Evolutionary conservation across 2,797 vertebrate species (phyloP).

Genomic region (Enteromius mattozi): DNA sequence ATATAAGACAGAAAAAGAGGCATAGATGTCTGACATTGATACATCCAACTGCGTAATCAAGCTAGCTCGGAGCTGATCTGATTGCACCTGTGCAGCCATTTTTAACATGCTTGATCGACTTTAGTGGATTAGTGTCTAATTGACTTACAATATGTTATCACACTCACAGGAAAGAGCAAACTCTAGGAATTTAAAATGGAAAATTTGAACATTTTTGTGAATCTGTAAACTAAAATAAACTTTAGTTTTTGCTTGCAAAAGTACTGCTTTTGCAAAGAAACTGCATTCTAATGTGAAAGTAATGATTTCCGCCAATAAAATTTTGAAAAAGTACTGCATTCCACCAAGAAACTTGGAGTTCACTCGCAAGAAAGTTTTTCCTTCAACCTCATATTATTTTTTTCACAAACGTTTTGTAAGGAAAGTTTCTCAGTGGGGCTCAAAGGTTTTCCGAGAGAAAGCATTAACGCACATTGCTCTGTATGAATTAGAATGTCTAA

Average conservation of each 20-base stretch:
- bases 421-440: not conserved
- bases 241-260: not conserved
- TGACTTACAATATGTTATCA: constrained; percentile 51
- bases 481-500: not conserved
- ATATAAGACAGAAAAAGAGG: constrained; percentile 35
- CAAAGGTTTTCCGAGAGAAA: not conserved
- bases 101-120: constrained; percentile 57
- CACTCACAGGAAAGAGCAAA: constrained; percentile 14
- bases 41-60: constrained; percentile 50
- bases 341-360: not conserved
- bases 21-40: constrained; percentile 46
- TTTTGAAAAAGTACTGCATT: not conserved
- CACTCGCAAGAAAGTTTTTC: not conserved
- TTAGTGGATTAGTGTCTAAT: constrained; percentile 60
- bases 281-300: not conserved
- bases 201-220: no score
- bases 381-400: not conserved
- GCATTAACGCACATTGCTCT: not conserved
- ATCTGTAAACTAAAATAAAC: no score
- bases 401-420: not conserved
- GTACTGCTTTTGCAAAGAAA: not conserved
- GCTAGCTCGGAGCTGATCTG: constrained; percentile 45
- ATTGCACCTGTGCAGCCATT: constrained; percentile 55
- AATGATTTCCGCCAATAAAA: not conserved
- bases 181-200: not conserved